phyloP scores from a whole-genome alignment of 2,113 vertebrate species.

The Prietella phreatophila region DNA sequence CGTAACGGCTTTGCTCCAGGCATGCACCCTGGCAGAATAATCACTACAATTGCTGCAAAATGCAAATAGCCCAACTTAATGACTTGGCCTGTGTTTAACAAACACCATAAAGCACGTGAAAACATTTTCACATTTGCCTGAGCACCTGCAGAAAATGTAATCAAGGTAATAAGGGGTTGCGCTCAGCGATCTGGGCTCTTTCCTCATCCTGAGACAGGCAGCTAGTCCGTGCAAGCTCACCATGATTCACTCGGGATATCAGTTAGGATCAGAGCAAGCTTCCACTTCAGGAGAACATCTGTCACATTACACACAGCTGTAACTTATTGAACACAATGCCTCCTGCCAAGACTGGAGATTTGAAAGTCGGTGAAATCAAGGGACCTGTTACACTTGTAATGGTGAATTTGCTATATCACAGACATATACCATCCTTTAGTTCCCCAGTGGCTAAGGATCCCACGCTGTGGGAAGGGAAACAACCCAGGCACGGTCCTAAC shows the following conservation, averaged over 20 bases:
- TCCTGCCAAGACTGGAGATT: background rate
- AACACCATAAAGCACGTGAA: constrained; percentile 21
- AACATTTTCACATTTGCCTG: constrained; percentile 7
- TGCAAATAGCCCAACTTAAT: constrained; percentile 18
- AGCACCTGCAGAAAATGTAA: constrained; percentile 8
- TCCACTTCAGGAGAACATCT: constrained; percentile 23
- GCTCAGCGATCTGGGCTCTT: background rate
- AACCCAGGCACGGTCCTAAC: too few species aligned
- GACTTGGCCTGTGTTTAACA: background rate
- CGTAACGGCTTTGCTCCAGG: background rate
- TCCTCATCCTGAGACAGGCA: constrained; percentile 1
- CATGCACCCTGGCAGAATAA: background rate
- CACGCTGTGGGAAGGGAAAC: too few species aligned
- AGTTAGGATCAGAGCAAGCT: background rate
- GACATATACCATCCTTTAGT: background rate
- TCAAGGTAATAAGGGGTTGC: constrained; percentile 23
- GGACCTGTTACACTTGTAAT: background rate
- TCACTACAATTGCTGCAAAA: constrained; percentile 15
- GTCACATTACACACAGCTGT: constrained; percentile 6
- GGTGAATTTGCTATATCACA: background rate
- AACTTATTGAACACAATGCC: background rate
- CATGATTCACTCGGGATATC: background rate
- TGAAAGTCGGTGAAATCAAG: background rate
- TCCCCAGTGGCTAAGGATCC: too few species aligned
- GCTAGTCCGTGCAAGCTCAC: constrained; percentile 11